These are phyloP conservation scores for Thripadectes ignobilis DNA, from an alignment of 2,797 vertebrate genomes.

Conservation along the genomic window DNA sequence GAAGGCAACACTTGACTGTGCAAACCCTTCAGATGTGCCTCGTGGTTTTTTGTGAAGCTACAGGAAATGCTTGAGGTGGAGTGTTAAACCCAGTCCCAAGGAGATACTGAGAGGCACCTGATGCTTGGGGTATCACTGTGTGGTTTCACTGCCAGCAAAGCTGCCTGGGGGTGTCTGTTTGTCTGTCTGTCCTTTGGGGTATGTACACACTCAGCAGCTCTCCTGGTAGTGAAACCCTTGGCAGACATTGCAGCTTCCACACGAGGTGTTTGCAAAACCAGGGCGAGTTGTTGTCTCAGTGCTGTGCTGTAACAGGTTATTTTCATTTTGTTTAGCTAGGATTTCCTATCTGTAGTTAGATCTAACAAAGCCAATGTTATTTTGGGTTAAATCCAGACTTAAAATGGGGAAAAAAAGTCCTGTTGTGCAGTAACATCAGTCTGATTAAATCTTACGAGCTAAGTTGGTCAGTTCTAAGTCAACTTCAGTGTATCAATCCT, in stretches of 20 bases:
- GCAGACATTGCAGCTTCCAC: not conserved
- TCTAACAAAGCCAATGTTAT: not conserved
- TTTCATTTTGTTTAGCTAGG: not conserved
- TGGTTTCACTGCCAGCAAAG: too few relatives aligned
- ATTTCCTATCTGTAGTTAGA: not conserved
- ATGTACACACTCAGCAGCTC: rapidly evolving
- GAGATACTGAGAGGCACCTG: not conserved
- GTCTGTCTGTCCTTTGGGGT: not conserved
- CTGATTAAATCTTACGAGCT: not conserved
- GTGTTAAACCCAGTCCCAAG: not conserved
- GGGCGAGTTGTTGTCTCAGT: rapidly evolving
- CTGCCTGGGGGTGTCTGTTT: not conserved
- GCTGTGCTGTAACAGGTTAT: not conserved
- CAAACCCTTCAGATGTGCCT: rapidly evolving
- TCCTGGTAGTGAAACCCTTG: not conserved
- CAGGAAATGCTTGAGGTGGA: not conserved
- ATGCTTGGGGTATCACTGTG: rapidly evolving
- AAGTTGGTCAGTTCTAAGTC: not conserved
- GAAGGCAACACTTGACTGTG: not conserved
- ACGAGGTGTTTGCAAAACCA: not conserved
- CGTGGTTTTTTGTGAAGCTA: not conserved
- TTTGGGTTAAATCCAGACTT: not conserved
- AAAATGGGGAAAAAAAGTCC: not conserved
- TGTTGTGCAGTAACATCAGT: not conserved
- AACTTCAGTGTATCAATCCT: not conserved